Conservation (phyloP, 2,797 vertebrate genomes). For the Aratinga solstitialis region DNA sequence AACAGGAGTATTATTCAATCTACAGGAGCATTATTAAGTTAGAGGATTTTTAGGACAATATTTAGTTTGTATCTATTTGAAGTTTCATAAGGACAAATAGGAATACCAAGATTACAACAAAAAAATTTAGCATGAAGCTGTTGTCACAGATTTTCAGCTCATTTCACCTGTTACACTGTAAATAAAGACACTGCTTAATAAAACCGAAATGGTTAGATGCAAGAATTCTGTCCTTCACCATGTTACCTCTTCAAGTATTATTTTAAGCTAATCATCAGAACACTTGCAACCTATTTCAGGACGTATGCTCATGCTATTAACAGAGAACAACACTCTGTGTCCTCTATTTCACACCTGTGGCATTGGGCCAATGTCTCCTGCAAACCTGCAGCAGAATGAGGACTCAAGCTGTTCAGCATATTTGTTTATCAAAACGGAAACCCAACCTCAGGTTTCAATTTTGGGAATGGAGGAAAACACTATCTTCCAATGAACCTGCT, state of each 20-base stretch:
- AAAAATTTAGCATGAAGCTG: background rate
- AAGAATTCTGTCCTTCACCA: background rate
- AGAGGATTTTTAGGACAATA: background rate
- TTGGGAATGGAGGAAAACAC: background rate
- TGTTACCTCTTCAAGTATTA: background rate
- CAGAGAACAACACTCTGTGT: background rate
- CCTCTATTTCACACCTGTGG: background rate
- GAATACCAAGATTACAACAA: background rate
- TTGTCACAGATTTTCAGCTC: background rate
- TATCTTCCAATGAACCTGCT: background rate
- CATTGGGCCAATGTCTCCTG: background rate
- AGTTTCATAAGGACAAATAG: background rate
- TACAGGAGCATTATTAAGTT: background rate
- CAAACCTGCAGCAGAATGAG: background rate
- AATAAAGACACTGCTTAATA: background rate
- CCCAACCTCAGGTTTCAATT: background rate
- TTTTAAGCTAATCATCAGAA: background rate
- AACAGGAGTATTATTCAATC: background rate
- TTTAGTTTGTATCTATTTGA: background rate
- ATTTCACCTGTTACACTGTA: background rate
- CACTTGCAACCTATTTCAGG: background rate
- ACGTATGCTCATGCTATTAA: background rate
- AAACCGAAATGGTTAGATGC: background rate
- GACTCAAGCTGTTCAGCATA: background rate
- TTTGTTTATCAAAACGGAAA: conserved; percentile 8